Evolutionary conservation across 1,140 invertebrate genomes (phyloP), one percentile per base, ranked within the genome.

Genomic region (Pissodes strobi): DNA sequence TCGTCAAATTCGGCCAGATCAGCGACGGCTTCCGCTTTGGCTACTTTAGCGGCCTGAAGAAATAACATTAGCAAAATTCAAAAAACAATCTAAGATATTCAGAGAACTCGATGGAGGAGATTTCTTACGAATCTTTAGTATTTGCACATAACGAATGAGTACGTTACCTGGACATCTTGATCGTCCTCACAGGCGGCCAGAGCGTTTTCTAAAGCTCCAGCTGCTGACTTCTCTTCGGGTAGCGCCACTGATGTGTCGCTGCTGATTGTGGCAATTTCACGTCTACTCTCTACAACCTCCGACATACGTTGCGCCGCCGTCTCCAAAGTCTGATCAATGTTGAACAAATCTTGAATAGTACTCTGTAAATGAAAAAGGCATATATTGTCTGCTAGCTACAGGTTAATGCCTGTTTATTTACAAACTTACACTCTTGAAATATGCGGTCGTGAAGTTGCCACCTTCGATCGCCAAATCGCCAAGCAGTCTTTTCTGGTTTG

Each of bases 391-490:
- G 25, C 25, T 5, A 27, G 9, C 25, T 27, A 5, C 25, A 27
- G 25, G n/a, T n/a, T n/a, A 48, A 25, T 4, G 10, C 30, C 18
- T 22, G 3, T 53, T 10, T 53, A 53, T n/a, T n/a, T n/a, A n/a
- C n/a, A 53, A 64, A 83, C 84, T 84, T 81, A 93, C 91, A 79
- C 91, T 90, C 80, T 97, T 96, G 79, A 99, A 96, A 75, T 94
- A 97, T 0, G 95, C 94, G 10, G 97, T 97, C 3, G 96, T 99
- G 77, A 99, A 99, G 79, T 98, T 98, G 1, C 97, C 98, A 60
- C 94, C 95, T 82, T 99, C 98, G 72, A 99, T 99, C 13, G 98
- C 96, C 71, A 99, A 84, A 80, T 99, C 94, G 57, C 96, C 97
- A 1, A 99, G 85, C 74, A 97, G 81, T 69, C 95, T 84, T 76